Percentiles rank a stretch among this genome's conserved stretches.
Evolutionary conservation across 2,888 invertebrate genomes (phyloP).

Genomic region (Troides aeacus): DNA sequence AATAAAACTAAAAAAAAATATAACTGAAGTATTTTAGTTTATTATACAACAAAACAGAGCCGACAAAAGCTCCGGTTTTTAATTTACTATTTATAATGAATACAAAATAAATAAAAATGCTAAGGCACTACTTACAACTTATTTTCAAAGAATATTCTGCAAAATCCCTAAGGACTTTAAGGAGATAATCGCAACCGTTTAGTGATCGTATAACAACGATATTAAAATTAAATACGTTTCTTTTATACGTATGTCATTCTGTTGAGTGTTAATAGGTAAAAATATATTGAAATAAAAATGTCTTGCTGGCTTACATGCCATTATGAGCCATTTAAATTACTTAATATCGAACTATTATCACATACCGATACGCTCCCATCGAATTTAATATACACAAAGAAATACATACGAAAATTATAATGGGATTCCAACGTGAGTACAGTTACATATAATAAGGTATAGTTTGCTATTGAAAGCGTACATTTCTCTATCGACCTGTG

Average conservation of each 20-base stretch:
- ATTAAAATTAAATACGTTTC: background rate
- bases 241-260: background rate
- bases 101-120: conserved; percentile 31
- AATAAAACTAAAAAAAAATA: conserved; percentile 17
- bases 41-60: conserved; percentile 8
- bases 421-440: background rate
- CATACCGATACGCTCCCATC: conserved; percentile 49
- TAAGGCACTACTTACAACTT: conserved; percentile 33
- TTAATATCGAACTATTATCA: conserved; percentile 69
- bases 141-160: conserved; percentile 30
- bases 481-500: background rate
- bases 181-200: conserved; percentile 56
- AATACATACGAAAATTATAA: background rate
- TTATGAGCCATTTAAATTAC: conserved; percentile 28
- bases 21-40: conserved; percentile 18
- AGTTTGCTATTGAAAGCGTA: background rate
- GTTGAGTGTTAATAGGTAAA: background rate
- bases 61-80: background rate
- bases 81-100: background rate
- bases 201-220: background rate
- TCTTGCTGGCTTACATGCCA: background rate
- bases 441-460: background rate
- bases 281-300: background rate
- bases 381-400: background rate
- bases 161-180: conserved; percentile 72